Conservation (phyloP, 2,797 vertebrate genomes). For the Crossoptilon crossoptilon region DNA sequence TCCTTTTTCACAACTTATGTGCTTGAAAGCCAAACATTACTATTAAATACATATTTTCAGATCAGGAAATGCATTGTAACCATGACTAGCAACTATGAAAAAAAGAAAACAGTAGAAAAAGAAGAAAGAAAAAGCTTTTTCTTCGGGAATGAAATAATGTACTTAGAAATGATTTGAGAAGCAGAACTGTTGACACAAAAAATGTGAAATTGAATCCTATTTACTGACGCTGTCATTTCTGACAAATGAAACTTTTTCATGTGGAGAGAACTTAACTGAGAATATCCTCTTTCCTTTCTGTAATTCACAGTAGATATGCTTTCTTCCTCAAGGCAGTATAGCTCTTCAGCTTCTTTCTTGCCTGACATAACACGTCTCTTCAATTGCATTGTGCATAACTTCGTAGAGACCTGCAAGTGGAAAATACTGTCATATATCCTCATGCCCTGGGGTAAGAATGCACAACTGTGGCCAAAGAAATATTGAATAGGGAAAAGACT, state of each 20-base stretch:
- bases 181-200: not conserved
- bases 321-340: not conserved
- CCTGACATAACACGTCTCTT: not conserved
- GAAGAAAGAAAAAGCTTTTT: not conserved
- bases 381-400: not conserved
- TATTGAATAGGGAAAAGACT: not conserved
- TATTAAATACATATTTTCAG: not conserved
- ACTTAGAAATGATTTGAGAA: constrained; percentile 16
- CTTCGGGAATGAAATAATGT: not conserved
- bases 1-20: not conserved
- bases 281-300: not conserved
- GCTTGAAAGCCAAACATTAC: not conserved
- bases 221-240: not conserved
- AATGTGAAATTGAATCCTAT: not conserved
- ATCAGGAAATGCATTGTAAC: not conserved
- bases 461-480: not conserved
- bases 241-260: not conserved
- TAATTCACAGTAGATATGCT: not conserved
- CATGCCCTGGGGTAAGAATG: not conserved
- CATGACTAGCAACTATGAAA: not conserved
- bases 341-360: not conserved
- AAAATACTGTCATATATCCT: not conserved
- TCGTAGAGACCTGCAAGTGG: not conserved
- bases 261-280: not conserved
- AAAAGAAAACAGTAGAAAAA: not conserved